Evolutionary conservation across 2,888 invertebrate species (phyloP), one percentile per base, ranked within the genome.

Genomic region (Neoscelio sp.): DNA sequence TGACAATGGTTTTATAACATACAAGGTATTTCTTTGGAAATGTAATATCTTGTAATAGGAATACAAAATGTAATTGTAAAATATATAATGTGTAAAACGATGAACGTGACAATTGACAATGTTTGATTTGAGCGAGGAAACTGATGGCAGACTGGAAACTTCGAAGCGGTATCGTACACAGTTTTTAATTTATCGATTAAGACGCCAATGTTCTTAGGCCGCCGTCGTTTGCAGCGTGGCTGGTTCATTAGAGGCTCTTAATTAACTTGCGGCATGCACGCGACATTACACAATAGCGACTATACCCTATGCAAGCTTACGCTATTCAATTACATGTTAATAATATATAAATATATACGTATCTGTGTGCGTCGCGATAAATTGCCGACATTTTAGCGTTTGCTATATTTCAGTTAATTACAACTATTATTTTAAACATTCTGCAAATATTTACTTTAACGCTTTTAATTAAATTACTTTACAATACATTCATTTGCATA

Each of bases 191-290:
- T 87, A 89, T 89, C 86, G 89, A 89, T 89, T 87, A 87, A 89
- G 89, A 87, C 86, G 88, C 86, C 83, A 85, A 86, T 85, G 84
- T 84, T 85, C 83, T 84, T 82, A 78, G 79, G 83, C 83, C 82
- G 84, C 67, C 87, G 87, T 86, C 88, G 87, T 89, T 88, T 87
- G 89, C 86, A 87, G 87, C 83, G 85, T 86, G 87, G 87, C 87
- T 88, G 89, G 85, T 90, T 90, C 90, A 90, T 90, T 90, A 89
- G 89, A 89, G 87, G 87, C 87, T 89, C 89, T 90, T 90, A 90
- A 90, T 90, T 90, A 90, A 90, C 89, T 89, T 87, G 90, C 89
- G 88, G 86, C 83, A 87, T 86, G 86, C 90, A 88, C 89, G 89
- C 86, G 84, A 85, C 85, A 81, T 81, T 82, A 74, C 80, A 84